phyloP scores from a whole-genome alignment of 2,113 vertebrate species.

The Telmatochromis bifrenatus region DNA sequence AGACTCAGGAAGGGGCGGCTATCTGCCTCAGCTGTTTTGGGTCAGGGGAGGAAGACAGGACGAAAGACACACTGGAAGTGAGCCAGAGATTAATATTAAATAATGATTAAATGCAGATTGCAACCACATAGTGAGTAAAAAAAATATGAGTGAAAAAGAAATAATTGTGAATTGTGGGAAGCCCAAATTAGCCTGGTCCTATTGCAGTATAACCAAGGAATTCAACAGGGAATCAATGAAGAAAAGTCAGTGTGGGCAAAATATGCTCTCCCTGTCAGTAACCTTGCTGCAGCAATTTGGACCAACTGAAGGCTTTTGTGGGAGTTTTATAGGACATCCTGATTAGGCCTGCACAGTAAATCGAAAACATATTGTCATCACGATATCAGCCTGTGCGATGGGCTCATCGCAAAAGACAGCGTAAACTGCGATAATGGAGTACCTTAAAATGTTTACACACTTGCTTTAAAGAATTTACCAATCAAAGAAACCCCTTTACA shows the following conservation, averaged over 20 bases:
- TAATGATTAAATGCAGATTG: not conserved
- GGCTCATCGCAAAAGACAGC: rapidly evolving
- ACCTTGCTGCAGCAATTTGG: not conserved
- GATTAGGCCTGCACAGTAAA: not conserved
- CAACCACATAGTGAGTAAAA: not conserved
- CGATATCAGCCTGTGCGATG: not conserved
- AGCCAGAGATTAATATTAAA: not conserved
- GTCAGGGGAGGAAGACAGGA: not conserved
- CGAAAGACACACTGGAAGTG: not conserved
- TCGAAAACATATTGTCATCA: rapidly evolving
- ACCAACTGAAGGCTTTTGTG: not conserved
- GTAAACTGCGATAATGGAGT: not conserved
- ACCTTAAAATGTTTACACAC: not conserved
- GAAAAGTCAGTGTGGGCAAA: not conserved
- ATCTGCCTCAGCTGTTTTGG: not conserved
- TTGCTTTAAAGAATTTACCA: not conserved
- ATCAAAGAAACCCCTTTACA: not conserved
- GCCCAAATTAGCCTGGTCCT: not conserved
- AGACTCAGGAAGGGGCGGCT: not conserved
- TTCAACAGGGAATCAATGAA: not conserved
- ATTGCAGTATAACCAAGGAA: not conserved
- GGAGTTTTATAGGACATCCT: not conserved
- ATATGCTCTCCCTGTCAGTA: not conserved
- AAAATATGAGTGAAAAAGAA: not conserved
- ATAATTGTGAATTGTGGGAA: not conserved